Evolutionary conservation across 2,888 invertebrate species (phyloP).

Genomic region (Cyclophora punctaria): DNA sequence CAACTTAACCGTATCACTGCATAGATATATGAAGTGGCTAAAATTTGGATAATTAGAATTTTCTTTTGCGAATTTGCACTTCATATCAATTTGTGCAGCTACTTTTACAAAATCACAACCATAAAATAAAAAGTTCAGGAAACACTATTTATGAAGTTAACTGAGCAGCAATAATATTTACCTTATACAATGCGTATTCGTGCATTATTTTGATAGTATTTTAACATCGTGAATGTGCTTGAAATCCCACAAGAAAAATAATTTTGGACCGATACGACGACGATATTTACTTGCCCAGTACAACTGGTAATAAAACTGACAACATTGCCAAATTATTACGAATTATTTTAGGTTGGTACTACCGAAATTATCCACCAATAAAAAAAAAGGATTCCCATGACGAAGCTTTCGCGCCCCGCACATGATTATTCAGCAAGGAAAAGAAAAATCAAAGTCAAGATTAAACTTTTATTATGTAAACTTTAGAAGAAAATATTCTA

Average conservation of each 20-base stretch:
- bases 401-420: constrained; percentile 66
- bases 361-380: constrained; percentile 52
- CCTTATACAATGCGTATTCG: constrained; percentile 31
- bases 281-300: constrained; percentile 68
- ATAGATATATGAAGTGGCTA: no score
- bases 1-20: not conserved
- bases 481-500: no score
- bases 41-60: constrained; percentile 26
- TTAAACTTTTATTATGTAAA: not conserved
- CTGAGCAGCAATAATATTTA: constrained; percentile 44
- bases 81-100: constrained; percentile 64
- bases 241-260: constrained; percentile 63
- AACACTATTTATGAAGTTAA: constrained; percentile 46
- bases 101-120: constrained; percentile 70
- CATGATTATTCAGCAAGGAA: constrained; percentile 41
- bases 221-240: constrained; percentile 41
- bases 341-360: constrained; percentile 54
- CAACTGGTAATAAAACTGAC: constrained; percentile 70
- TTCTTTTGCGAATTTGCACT: constrained; percentile 59
- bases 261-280: constrained; percentile 52
- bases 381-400: constrained; percentile 31
- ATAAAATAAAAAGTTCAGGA: constrained; percentile 63
- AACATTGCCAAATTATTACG: constrained; percentile 60
- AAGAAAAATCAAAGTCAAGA: constrained; percentile 10
- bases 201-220: constrained; percentile 35